Base-by-base conservation (phyloP, 1,140 invertebrate species). In the Atta cephalotes region DNA sequence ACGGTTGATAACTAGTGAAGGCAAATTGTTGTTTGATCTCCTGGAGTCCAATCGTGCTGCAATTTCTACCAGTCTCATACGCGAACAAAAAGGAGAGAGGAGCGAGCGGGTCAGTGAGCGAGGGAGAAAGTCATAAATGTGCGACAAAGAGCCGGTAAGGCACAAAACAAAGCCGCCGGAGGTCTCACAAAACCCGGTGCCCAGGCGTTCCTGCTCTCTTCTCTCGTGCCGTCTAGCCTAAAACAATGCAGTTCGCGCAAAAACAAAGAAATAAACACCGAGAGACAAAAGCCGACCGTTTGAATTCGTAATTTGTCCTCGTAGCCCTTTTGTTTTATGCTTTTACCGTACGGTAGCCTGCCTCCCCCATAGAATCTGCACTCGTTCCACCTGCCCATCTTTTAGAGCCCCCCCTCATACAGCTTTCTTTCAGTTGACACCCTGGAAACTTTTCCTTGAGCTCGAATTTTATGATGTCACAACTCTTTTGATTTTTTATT, bases 221-320 rank as follows among this genome's bases (percentile, higher is more conserved):
- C 71, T 35, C 51, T 71, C 74, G 25, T 68, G 31, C 35, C 56
- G 68, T 72, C 87, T 74, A 35, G n/a, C 77, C 39, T 28, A 84
- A 94, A 94, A 95, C 94, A 95, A 95, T 93, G 92, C 93, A 92
- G 88, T 87, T 91, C 89, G 92, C 89, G 89, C 88, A 92, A 94
- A 95, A 95, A 95, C 93, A 95, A 95, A 95, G 93, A 93, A 93
- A 93, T 94, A 94, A 94, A 94, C 92, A 94, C 92, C 92, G 92
- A 92, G 92, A 93, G 91, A 95, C 93, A 95, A 95, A 95, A 92
- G 92, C 81, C 87, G 91, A 91, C 92, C 94, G 93, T 95, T 95
- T 95, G 94, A 95, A 94, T 95, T 92, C 92, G 89, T 94, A 95
- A 95, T 95, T 95, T 93, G 90, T 91, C 92, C 92, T 91, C 90